Conservation (phyloP, 2,888 invertebrate species). For the Amphiduros pacificus region DNA sequence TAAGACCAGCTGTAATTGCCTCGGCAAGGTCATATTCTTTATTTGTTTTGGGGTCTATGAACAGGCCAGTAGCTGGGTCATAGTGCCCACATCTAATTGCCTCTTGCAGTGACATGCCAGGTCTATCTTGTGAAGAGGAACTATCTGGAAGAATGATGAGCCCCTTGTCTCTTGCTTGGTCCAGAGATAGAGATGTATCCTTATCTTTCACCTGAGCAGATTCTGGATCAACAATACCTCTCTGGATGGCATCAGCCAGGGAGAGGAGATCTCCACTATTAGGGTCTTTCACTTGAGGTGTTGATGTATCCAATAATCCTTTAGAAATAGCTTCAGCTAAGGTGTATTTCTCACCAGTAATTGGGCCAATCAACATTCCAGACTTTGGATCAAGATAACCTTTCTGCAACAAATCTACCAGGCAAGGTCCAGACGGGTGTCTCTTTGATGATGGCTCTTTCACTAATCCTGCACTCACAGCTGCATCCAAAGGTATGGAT, state of each 20-base stretch:
- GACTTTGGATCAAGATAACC: slow-evolving; percentile 10
- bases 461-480: too few species aligned
- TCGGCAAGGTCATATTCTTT: not conserved
- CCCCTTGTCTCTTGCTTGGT: slow-evolving; percentile 75
- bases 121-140: too few species aligned
- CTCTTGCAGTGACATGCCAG: slow-evolving; percentile 10
- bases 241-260: slow-evolving; percentile 77
- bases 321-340: slow-evolving; percentile 74
- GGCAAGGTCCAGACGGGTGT: too few species aligned
- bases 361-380: slow-evolving; percentile 74
- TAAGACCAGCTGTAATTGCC: not conserved
- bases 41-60: not conserved
- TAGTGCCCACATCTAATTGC: slow-evolving; percentile 66
- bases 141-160: slow-evolving; percentile 65
- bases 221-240: slow-evolving; percentile 78
- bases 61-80: not conserved
- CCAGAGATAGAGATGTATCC: too few species aligned
- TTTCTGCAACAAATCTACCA: not conserved
- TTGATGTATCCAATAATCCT: slow-evolving; percentile 52
- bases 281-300: slow-evolving; percentile 25
- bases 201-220: too few species aligned
- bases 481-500: too few species aligned
- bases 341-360: slow-evolving; percentile 78
- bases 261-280: slow-evolving; percentile 77
- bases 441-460: too few species aligned